Percentiles rank a stretch among this genome's conserved stretches.
These are phyloP conservation scores for Setipinna tenuifilis DNA, from an alignment of 2,797 vertebrate species.

Conservation along the genomic window DNA sequence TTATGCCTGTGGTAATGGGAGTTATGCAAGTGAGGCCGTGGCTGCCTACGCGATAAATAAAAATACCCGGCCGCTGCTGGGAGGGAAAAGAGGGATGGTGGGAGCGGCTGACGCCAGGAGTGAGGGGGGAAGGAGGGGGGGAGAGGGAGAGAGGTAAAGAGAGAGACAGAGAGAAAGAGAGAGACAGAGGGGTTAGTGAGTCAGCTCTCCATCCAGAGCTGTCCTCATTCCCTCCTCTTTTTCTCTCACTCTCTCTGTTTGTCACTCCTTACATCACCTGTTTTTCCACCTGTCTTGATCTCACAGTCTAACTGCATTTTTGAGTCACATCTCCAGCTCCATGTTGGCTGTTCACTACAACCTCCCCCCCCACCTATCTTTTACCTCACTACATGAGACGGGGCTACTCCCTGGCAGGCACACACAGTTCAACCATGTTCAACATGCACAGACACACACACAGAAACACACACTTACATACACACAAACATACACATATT, in stretches of 20 bases:
- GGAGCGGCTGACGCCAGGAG: slow-evolving; percentile 34
- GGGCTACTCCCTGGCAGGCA: not conserved
- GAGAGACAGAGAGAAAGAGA: not conserved
- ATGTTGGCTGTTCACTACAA: too few relatives aligned
- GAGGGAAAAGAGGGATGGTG: slow-evolving; percentile 18
- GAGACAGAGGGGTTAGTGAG: slow-evolving; percentile 44
- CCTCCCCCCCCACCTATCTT: too few relatives aligned
- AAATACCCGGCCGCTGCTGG: slow-evolving; percentile 50
- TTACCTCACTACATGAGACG: too few relatives aligned
- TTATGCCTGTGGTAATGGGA: slow-evolving; percentile 50
- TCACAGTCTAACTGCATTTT: not conserved
- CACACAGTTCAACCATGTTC: not conserved
- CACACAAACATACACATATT: not conserved
- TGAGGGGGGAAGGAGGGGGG: not conserved
- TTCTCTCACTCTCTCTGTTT: not conserved
- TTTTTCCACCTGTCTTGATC: not conserved
- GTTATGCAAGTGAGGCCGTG: slow-evolving; percentile 58
- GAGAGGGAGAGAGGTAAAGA: slow-evolving; percentile 29
- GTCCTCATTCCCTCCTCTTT: slow-evolving; percentile 39
- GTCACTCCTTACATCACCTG: not conserved
- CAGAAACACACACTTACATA: slow-evolving; percentile 30
- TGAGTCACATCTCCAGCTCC: not conserved
- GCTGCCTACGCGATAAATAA: slow-evolving; percentile 56
- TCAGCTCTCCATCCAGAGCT: slow-evolving; percentile 47
- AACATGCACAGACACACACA: not conserved